Evolutionary conservation across 2,797 vertebrate species (phyloP).

Genomic region (Pempheris klunzingeri): DNA sequence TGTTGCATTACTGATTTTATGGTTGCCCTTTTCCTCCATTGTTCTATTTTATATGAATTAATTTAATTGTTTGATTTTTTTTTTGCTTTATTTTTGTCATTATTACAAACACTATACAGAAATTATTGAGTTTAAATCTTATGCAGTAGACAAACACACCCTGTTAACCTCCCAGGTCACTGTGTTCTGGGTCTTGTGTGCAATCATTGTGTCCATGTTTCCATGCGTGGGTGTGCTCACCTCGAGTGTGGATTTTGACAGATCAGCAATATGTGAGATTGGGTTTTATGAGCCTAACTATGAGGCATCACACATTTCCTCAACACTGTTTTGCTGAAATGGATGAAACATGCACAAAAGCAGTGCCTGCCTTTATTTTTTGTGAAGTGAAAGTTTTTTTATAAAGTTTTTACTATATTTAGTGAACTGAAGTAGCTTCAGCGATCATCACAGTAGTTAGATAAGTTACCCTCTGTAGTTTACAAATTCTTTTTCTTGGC

Average conservation of each 20-base stretch:
- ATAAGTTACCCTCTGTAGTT: background rate
- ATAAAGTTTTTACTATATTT: background rate
- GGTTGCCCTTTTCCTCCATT: background rate
- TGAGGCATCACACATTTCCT: slow-evolving; percentile 14
- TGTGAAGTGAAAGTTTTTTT: too few species aligned
- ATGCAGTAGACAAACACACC: background rate
- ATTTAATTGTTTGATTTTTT: background rate
- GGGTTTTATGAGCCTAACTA: slow-evolving; percentile 18
- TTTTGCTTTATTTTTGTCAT: background rate
- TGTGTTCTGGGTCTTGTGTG: slow-evolving; percentile 37
- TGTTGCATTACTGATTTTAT: slow-evolving; percentile 42
- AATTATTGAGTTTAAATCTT: background rate
- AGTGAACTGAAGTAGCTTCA: background rate
- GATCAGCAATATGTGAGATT: slow-evolving; percentile 35
- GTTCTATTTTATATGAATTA: background rate
- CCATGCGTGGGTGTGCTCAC: background rate
- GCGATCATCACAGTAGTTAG: background rate
- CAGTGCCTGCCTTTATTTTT: background rate
- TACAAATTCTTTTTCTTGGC: background rate
- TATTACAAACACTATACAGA: background rate
- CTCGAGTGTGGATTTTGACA: slow-evolving; percentile 31
- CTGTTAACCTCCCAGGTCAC: slow-evolving; percentile 9
- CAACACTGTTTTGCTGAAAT: slow-evolving; percentile 2
- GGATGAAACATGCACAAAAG: background rate
- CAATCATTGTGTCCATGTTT: slow-evolving; percentile 38